Percentiles rank a stretch among this genome's conserved stretches.
Conservation (phyloP, 2,888 invertebrate species). For the Stenodema calcarata region DNA sequence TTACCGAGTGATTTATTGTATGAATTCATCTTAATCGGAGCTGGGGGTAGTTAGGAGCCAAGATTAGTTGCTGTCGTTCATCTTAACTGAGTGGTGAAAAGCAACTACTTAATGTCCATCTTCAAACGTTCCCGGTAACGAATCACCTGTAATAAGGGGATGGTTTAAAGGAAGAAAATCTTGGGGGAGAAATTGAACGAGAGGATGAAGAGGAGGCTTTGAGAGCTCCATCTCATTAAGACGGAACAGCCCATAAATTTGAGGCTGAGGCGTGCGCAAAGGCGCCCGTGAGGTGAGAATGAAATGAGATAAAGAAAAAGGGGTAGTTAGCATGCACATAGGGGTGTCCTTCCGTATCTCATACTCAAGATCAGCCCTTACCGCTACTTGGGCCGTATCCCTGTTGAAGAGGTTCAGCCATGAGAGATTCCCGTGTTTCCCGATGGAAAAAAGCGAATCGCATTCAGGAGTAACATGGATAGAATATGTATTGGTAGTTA, state of each 20-base stretch:
- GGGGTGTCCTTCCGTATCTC: background rate
- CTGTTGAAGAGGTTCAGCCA: background rate
- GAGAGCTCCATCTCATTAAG: constrained; percentile 9
- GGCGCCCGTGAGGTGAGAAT: constrained; percentile 14
- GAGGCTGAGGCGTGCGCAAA: background rate
- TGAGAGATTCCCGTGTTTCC: background rate
- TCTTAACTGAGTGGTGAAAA: too few relatives aligned
- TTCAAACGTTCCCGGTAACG: background rate
- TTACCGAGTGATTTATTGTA: too few relatives aligned
- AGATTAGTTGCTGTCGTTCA: too few relatives aligned
- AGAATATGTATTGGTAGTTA: background rate
- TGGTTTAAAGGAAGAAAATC: background rate
- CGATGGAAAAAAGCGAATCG: background rate
- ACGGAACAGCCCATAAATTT: background rate
- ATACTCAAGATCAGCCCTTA: background rate
- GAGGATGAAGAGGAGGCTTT: background rate
- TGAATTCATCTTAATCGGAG: too few relatives aligned
- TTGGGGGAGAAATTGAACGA: background rate
- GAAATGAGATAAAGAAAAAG: constrained; percentile 6
- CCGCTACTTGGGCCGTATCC: background rate
- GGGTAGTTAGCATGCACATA: constrained; percentile 14
- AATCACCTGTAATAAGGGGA: background rate
- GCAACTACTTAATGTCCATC: too few relatives aligned
- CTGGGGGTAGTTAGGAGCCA: too few relatives aligned
- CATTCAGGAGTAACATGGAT: background rate